Base-by-base conservation (phyloP, 2,888 invertebrate genomes). In the Aporophyla nigra region DNA sequence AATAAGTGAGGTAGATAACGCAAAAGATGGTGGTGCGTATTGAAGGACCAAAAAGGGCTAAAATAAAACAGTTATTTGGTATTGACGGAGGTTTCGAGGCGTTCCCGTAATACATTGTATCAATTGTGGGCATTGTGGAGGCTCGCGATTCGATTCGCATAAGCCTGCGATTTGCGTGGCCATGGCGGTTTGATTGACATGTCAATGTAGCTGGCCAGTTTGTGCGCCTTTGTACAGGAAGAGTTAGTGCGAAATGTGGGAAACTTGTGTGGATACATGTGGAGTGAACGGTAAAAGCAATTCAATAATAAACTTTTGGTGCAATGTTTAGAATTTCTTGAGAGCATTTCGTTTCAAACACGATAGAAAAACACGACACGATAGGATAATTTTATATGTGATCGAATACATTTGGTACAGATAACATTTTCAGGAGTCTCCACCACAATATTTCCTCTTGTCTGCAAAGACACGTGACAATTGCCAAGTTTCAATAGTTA, bases 101-200 rank as follows among this genome's bases (percentile, higher is more conserved):
- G 92, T 92, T 90, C 89, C 91, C 88, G 87, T 88, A 90, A 91
- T 90, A 83, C 82, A 92, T 92, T 94, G 94, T 93, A 86, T 92
- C 93, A 93, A 93, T 94, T 93, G 93, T 93, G 85, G 74, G 74
- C 76, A 89, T 91, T 91, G 90, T 90, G 86, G 87, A 87, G 88
- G 84, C 72, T 83, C 71, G 88, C 92, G 93, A 93, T 94, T 93
- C 83, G 91, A 91, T 91, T 89, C 93, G 90, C 91, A 90, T 90
- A 88, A 88, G 83, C 82, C 78, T 84, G 62, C 78, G 73, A 69
- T 82, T 85, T 87, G 88, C 83, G 83, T 84, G 83, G 84, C 74
- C 83, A 82, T 84, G 83, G 84, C 74, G 68, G 68, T 61, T 27
- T 90, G 91, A 92, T 91, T 91, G 91, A 92, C 91, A 89, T 83